Conservation (phyloP, 2,113 vertebrate species). For the Phaethon lepturus region DNA sequence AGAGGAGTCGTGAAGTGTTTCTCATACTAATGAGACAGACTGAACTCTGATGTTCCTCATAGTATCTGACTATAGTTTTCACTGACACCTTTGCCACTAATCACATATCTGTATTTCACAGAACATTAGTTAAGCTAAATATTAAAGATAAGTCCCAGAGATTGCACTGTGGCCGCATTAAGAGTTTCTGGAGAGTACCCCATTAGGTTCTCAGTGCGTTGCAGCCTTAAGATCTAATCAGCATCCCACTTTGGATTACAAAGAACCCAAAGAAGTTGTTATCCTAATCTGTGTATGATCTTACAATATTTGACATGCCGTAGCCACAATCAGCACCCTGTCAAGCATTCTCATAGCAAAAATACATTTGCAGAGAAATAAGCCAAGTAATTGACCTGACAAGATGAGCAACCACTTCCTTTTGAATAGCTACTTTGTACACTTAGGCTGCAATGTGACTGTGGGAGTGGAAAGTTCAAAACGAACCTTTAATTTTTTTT, state of each 20-base stretch:
- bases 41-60: slow-evolving; percentile 41
- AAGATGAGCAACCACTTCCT: slow-evolving; percentile 22
- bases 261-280: slow-evolving; percentile 4
- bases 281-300: slow-evolving; percentile 24
- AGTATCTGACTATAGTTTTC: slow-evolving; percentile 16
- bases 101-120: slow-evolving; percentile 51
- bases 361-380: slow-evolving; percentile 9
- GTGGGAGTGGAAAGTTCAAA: slow-evolving; percentile 1
- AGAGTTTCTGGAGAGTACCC: slow-evolving; percentile 26
- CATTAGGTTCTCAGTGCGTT: background rate
- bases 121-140: slow-evolving; percentile 54
- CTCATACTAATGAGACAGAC: background rate
- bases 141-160: slow-evolving; percentile 52
- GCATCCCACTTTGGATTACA: background rate
- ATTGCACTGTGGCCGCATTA: background rate
- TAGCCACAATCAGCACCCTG: background rate
- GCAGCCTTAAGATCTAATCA: slow-evolving; percentile 26
- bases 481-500: background rate
- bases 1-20: background rate
- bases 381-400: background rate
- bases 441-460: background rate
- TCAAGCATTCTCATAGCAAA: background rate
- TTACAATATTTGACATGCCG: background rate
- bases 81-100: slow-evolving; percentile 33
- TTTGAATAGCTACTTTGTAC: background rate